phyloP scores from a whole-genome alignment of 2,113 vertebrate species.

The Chelonoidis abingdonii region DNA sequence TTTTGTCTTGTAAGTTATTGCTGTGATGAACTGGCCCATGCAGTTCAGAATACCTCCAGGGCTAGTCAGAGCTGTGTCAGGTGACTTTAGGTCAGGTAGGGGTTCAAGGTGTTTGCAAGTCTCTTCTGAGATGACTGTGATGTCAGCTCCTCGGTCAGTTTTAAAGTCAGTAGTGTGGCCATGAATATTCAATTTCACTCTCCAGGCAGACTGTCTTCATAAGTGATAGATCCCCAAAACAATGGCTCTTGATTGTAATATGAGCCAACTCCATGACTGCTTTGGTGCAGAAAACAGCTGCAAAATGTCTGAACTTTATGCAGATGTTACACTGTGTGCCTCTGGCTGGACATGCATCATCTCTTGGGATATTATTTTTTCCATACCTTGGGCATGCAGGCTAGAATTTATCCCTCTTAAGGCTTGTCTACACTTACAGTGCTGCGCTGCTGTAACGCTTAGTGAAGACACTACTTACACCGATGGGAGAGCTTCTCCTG shows the following conservation, averaged over 20 bases:
- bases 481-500: background rate
- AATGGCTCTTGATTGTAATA: background rate
- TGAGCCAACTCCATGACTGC: background rate
- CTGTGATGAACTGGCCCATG: background rate
- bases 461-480: background rate
- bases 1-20: background rate
- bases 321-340: background rate
- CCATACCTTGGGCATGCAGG: background rate
- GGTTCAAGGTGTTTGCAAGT: background rate
- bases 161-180: background rate
- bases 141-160: background rate
- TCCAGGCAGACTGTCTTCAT: background rate
- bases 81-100: background rate
- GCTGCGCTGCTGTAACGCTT: background rate
- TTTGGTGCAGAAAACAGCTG: background rate
- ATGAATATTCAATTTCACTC: background rate
- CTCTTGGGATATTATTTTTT: background rate
- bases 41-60: background rate
- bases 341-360: background rate
- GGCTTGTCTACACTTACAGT: background rate
- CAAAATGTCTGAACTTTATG: background rate
- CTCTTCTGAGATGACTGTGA: background rate
- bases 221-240: background rate
- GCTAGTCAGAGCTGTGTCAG: background rate
- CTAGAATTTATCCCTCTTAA: background rate